Percentiles rank a stretch among this genome's conserved stretches.
phyloP scores from a whole-genome alignment of 2,797 vertebrate genomes.

The Furcifer pardalis region DNA sequence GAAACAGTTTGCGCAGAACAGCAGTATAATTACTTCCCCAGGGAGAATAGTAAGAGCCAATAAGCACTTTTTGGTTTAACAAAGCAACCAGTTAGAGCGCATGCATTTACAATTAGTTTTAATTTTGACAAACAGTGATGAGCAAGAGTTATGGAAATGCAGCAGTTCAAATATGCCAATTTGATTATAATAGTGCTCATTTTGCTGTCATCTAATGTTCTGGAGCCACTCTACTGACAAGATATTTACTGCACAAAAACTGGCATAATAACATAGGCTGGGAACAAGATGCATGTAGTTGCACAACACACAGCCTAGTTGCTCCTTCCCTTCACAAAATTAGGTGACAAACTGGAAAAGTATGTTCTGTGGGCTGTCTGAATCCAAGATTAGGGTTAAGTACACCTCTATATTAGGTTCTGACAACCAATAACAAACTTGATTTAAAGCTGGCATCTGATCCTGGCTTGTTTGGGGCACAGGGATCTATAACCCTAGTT shows the following conservation, averaged over 20 bases:
- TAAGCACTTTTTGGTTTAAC: background rate
- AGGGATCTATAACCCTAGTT: background rate
- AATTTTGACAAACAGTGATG: background rate
- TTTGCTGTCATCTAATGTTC: background rate
- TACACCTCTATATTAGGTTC: background rate
- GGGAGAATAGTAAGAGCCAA: background rate
- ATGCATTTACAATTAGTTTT: background rate
- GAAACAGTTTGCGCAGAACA: background rate
- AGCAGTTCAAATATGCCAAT: background rate
- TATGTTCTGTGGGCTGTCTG: no score
- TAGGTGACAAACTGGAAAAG: background rate
- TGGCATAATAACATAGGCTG: background rate
- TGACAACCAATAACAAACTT: background rate
- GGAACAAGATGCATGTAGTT: background rate
- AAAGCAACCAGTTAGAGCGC: background rate
- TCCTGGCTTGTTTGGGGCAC: background rate
- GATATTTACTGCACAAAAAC: background rate
- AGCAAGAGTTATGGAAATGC: background rate
- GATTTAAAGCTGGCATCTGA: background rate
- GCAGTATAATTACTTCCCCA: background rate
- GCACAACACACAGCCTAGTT: background rate
- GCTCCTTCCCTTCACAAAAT: background rate
- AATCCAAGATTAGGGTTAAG: background rate
- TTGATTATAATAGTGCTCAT: background rate
- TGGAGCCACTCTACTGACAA: background rate